Evolutionary conservation across 2,113 vertebrate genomes (phyloP), one percentile per base, ranked within the genome.

Genomic region (Potamarius usumacintae): DNA sequence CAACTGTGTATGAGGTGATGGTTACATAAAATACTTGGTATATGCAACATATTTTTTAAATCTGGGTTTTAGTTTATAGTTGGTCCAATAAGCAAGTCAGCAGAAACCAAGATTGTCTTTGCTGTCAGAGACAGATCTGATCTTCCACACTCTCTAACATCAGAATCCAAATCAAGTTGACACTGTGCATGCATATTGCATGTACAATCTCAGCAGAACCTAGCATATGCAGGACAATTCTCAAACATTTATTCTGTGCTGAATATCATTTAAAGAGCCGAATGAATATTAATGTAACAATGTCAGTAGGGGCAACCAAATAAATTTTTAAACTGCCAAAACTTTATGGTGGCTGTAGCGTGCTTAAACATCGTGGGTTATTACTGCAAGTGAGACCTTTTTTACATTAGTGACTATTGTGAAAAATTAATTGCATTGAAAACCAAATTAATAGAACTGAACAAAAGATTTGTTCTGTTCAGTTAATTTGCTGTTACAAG

Each of bases 271-370:
- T 79, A 57, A 89, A 89, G 6, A 79, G 62, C 77, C 10, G 20
- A 86, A 78, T 86, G 5, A 84, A 86, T 86, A 84, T 86, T 60
- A 89, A 89, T 79, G 60, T 50, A 89, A 83, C 85, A 62, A 81
- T 71, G 63, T 71, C 85, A 84, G 71, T 62, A 55, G 27, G 34
- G 86, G 65, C 76, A 86, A 62, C 20, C 53, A 34, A 50, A 63
- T 88, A 10, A 34, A 69, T 77, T 55, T 83, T 81, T 71, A 86
- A 81, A 79, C 50, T n/a, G 15, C 52, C n/a, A 27, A 50, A 71
- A 25, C 17, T 74, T 71, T n/a, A 50, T 42, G 85, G 1, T 53
- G 74, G n/a, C 27, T 42, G 9, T 74, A n/a, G 50, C 7, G 5
- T n/a, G n/a, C 30, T 50, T 7, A 11, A 55, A 50, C 20, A 34